Evolutionary conservation across 2,888 invertebrate species (phyloP), one percentile per base, ranked within the genome.

Genomic region (Nephrotoma appendiculata): DNA sequence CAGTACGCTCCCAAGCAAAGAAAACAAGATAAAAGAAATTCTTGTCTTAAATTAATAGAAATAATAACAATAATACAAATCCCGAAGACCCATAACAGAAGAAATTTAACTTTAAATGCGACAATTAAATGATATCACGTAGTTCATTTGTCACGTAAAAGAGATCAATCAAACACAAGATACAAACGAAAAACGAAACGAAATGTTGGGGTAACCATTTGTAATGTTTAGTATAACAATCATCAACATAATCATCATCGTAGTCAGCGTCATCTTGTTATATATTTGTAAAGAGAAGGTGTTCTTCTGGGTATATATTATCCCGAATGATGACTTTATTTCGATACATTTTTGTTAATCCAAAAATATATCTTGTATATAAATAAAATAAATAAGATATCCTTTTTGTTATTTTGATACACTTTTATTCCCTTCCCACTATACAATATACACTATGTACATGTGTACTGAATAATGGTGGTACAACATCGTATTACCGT

Each of bases 121-220:
- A 84, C 84, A 84, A 84, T 84, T 84, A 84, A 84, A 84, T 84
- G 84, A 84, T 84, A 42, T 84, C 84, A 84, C 84, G 84, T 84
- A 84, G 84, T 84, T 84, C 84, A 42, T 84, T 84, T 84, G 84
- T 84, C 84, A 84, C 84, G 84, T 84, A 84, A 84, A 84, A 42
- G n/a, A 84, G 84, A 84, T 84, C 84, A 84, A 84, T 84, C 84
- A 84, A 57, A 57, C 57, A 57, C 57, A 57, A 57, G 31, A 57
- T 57, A 57, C 57, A 57, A 57, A 57, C 52, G 19, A 0, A 57
- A 57, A 57, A 57, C 57, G 19, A 57, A 31, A 57, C 19, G 57
- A 57, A 19, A 57, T 57, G 19, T 31, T 57, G 57, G 57, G 57
- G 57, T 57, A 57, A 57, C 57, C 57, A 57, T 57, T 57, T 57